Conservation (phyloP, 1,140 invertebrate species). For the Hylaeus volcanicus region DNA sequence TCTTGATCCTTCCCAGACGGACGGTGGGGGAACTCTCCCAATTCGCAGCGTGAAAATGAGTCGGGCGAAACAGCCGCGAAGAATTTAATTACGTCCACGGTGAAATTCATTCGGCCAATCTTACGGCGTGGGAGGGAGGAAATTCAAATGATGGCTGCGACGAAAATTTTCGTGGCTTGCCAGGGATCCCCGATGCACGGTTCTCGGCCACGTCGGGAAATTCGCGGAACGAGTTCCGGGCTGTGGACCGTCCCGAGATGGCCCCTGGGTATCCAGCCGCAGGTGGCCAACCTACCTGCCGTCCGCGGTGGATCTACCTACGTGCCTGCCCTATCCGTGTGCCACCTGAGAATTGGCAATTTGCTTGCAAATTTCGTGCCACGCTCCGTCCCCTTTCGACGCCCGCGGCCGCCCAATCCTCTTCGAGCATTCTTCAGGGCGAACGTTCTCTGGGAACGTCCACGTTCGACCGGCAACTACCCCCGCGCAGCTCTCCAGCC, state of each 20-base stretch:
- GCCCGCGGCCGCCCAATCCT: conserved; percentile 39
- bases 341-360: conserved; percentile 78
- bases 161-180: conserved; percentile 21
- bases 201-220: conserved; percentile 4
- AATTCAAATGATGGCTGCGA: not conserved
- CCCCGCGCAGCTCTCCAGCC: not conserved
- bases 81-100: conserved; percentile 11
- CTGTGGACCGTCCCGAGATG: conserved; percentile 22
- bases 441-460: conserved; percentile 17
- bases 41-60: not conserved
- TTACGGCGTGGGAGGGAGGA: too few species aligned
- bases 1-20: not conserved
- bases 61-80: not conserved
- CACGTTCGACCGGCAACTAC: not conserved
- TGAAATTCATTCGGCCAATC: not conserved
- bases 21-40: not conserved
- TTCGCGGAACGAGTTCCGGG: conserved; percentile 40
- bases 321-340: conserved; percentile 62
- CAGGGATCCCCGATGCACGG: conserved; percentile 2
- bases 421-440: conserved; percentile 39
- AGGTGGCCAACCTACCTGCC: conserved; percentile 37
- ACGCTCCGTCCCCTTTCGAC: conserved; percentile 31
- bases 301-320: conserved; percentile 53
- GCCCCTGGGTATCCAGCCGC: conserved; percentile 48
- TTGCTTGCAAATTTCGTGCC: conserved; percentile 79